phyloP scores from a whole-genome alignment of 2,888 invertebrate species.

The Sphinx pinastri region DNA sequence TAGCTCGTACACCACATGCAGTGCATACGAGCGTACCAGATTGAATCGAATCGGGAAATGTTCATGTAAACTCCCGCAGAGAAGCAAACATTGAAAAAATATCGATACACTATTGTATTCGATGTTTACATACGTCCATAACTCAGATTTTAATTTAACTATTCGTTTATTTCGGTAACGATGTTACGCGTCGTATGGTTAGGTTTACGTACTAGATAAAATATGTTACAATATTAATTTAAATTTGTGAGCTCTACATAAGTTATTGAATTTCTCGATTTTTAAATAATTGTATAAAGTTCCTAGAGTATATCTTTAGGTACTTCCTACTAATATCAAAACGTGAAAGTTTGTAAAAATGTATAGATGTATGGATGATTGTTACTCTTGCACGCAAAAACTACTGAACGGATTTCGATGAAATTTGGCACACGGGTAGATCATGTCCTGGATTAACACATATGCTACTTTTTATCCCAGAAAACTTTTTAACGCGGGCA shows the following conservation, averaged over 20 bases:
- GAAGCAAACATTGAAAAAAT: slow-evolving; percentile 61
- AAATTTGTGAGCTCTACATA: not conserved
- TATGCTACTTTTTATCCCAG: no score
- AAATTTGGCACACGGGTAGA: no score
- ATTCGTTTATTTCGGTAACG: not conserved
- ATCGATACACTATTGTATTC: slow-evolving; percentile 29
- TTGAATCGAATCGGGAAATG: slow-evolving; percentile 66
- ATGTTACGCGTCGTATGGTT: slow-evolving; percentile 1
- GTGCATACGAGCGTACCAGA: slow-evolving; percentile 62
- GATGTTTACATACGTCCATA: slow-evolving; percentile 13
- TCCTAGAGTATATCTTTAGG: no score
- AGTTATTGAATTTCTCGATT: not conserved
- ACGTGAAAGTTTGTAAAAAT: no score
- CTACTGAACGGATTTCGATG: no score
- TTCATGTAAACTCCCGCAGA: slow-evolving; percentile 70
- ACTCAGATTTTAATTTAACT: slow-evolving; percentile 8
- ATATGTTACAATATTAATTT: not conserved
- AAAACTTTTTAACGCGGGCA: no score
- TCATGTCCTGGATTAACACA: no score
- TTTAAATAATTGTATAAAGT: no score
- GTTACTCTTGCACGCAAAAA: no score
- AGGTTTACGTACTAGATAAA: not conserved
- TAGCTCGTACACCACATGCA: slow-evolving; percentile 74
- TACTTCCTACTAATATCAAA: no score
- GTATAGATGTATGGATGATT: no score